These are phyloP conservation scores for Hirundo rustica DNA, from an alignment of 2,797 vertebrate genomes.

Conservation along the genomic window DNA sequence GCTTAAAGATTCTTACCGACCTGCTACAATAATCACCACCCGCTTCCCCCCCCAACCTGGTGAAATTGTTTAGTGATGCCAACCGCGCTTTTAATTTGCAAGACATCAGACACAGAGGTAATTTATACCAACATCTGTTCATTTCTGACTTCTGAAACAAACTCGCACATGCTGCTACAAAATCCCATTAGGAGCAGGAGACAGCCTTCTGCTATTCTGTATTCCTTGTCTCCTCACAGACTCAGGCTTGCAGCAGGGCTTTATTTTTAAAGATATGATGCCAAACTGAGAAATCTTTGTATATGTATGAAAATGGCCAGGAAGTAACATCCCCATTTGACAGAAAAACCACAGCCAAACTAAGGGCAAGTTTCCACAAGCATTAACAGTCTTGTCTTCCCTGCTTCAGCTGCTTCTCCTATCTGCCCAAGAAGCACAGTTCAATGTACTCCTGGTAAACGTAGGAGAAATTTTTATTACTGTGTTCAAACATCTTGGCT, in stretches of 20 bases:
- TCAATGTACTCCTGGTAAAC: neutral
- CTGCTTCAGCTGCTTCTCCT: neutral
- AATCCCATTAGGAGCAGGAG: slow-evolving; percentile 82
- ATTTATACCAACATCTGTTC: slow-evolving; percentile 98
- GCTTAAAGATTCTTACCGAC: slow-evolving; percentile 76
- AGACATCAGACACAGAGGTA: slow-evolving; percentile 87
- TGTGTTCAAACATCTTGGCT: neutral
- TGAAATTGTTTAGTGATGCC: slow-evolving; percentile 87
- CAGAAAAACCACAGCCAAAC: neutral
- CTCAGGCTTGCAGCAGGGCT: slow-evolving; percentile 26
- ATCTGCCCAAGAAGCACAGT: neutral
- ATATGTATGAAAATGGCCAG: neutral
- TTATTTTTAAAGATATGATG: slow-evolving; percentile 67
- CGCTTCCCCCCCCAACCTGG: slow-evolving; percentile 69
- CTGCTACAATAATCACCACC: slow-evolving; percentile 76
- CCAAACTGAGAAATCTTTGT: slow-evolving; percentile 41
- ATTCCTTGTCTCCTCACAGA: slow-evolving; percentile 59
- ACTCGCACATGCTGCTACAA: slow-evolving; percentile 83
- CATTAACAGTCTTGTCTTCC: neutral
- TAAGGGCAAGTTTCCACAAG: slow-evolving; percentile 29
- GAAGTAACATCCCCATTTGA: neutral
- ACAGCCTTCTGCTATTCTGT: slow-evolving; percentile 78
- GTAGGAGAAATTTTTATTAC: neutral
- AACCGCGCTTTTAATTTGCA: slow-evolving; percentile 92
- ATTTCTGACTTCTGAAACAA: slow-evolving; percentile 89